Conservation (phyloP, 2,113 vertebrate species). For the Rhynchopsitta pachyrhyncha region DNA sequence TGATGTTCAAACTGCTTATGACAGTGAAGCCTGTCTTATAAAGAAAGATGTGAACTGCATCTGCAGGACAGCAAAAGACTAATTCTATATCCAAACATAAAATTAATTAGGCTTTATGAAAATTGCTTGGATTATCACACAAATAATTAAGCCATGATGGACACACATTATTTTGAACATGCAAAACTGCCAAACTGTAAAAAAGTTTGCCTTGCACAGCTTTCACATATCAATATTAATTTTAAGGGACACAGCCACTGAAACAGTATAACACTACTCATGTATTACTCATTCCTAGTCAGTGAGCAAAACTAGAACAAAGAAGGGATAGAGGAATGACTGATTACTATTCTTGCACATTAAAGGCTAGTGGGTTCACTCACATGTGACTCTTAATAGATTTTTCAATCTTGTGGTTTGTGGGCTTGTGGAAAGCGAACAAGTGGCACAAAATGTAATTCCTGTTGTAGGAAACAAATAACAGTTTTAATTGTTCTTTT, state of each 20-base stretch:
- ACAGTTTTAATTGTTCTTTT: neutral
- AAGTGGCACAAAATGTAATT: neutral
- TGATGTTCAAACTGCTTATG: neutral
- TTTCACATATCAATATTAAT: neutral
- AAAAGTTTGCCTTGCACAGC: neutral
- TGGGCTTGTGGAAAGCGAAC: neutral
- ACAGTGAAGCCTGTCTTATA: neutral
- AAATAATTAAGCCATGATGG: neutral
- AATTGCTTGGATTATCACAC: neutral
- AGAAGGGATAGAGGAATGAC: neutral
- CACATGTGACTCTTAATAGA: conserved; percentile 6
- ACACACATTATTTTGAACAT: neutral
- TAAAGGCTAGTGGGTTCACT: conserved; percentile 23
- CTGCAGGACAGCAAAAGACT: neutral
- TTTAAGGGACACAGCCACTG: neutral
- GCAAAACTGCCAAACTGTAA: neutral
- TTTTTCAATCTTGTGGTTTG: conserved; percentile 49
- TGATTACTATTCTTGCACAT: neutral
- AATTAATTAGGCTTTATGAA: neutral
- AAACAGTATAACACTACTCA: neutral
- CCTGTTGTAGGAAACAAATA: neutral
- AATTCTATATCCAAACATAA: neutral
- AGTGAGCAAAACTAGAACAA: neutral
- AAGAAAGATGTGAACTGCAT: neutral
- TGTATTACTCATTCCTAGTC: accelerated